phyloP scores from a whole-genome alignment of 2,888 invertebrate species.

The Heliconius sara region DNA sequence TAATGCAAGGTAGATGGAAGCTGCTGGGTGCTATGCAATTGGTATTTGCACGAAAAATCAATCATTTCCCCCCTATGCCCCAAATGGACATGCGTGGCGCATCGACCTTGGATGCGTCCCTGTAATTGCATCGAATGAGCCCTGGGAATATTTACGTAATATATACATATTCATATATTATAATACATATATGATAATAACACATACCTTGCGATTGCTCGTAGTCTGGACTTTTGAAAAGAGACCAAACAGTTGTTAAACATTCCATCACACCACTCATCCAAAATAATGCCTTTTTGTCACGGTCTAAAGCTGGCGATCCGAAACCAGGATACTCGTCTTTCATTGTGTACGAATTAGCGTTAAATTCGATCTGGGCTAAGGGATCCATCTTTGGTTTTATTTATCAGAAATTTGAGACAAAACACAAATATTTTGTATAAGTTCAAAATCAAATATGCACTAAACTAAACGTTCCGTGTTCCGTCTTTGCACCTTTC shows the following conservation, averaged over 20 bases:
- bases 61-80: constrained; percentile 38
- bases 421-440: constrained; percentile 16
- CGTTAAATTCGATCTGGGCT: constrained; percentile 48
- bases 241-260: constrained; percentile 93
- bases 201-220: constrained; percentile 88
- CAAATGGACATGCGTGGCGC: constrained; percentile 54
- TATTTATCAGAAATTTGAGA: not conserved
- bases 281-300: constrained; percentile 86
- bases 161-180: constrained; percentile 24
- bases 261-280: constrained; percentile 94
- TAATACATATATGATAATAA: constrained; percentile 33
- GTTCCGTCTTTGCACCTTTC: not conserved
- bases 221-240: constrained; percentile 90
- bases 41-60: constrained; percentile 43
- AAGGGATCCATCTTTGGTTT: constrained; percentile 39
- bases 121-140: constrained; percentile 48
- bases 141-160: constrained; percentile 43
- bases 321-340: constrained; percentile 52
- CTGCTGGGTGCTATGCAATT: constrained; percentile 15
- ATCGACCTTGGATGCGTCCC: constrained; percentile 56
- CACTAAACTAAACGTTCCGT: not conserved
- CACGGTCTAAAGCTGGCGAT: constrained; percentile 51
- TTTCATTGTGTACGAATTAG: constrained; percentile 49
- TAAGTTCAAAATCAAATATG: constrained; percentile 1
- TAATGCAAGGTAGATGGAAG: constrained; percentile 19